Evolutionary conservation across 2,797 vertebrate genomes (phyloP).

Genomic region (Podarcis lilfordi): DNA sequence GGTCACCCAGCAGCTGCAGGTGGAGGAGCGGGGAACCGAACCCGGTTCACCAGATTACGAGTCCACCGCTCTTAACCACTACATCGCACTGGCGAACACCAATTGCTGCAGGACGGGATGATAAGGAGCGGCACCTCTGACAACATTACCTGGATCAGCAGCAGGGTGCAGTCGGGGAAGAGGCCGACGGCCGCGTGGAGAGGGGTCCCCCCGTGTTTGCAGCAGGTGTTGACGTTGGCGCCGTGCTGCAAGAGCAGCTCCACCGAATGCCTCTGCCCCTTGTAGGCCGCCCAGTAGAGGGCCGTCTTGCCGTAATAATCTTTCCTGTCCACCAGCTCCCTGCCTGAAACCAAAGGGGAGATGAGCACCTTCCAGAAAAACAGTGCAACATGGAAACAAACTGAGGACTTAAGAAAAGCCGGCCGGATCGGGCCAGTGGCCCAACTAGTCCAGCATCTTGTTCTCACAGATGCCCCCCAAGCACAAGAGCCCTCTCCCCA

Average conservation of each 20-base stretch:
- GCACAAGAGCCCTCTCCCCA: no score
- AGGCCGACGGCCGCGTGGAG: conserved; percentile 67
- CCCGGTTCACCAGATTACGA: no score
- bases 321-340: conserved; percentile 63
- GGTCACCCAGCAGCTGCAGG: no score
- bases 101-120: background rate
- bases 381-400: no score
- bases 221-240: conserved; percentile 64
- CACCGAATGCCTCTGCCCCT: conserved; percentile 61
- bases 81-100: no score
- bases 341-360: conserved; percentile 36
- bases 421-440: no score
- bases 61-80: no score
- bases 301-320: conserved; percentile 70
- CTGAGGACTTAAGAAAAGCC: no score
- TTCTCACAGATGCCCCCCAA: no score
- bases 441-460: no score
- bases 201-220: conserved; percentile 65
- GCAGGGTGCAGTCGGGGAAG: conserved; percentile 67
- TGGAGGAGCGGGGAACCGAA: no score
- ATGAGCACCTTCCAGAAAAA: background rate
- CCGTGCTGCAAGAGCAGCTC: conserved; percentile 65
- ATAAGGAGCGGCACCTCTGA: background rate
- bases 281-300: conserved; percentile 70
- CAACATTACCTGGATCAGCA: conserved; percentile 58